phyloP scores from a whole-genome alignment of 2,888 invertebrate species.

The Polylopha cassiicola region DNA sequence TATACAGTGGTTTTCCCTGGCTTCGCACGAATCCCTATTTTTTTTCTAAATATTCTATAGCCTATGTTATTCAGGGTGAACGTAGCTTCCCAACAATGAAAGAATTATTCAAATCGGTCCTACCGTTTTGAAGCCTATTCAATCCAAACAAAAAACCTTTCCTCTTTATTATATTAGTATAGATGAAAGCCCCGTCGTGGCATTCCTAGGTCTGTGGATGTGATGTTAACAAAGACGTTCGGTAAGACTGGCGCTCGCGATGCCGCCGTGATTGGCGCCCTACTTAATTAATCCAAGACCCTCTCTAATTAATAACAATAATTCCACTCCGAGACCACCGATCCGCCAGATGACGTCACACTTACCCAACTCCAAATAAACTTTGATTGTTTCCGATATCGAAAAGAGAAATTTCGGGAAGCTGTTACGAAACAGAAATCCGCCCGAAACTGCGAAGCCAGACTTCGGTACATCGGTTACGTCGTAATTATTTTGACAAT shows the following conservation, averaged over 20 bases:
- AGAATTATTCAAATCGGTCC: too few relatives aligned
- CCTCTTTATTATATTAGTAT: neutral
- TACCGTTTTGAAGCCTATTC: too few relatives aligned
- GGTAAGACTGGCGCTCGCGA: slow-evolving; percentile 57
- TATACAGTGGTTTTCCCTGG: too few relatives aligned
- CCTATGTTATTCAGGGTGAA: too few relatives aligned
- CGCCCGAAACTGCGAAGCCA: slow-evolving; percentile 21
- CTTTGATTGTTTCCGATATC: slow-evolving; percentile 45
- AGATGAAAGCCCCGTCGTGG: slow-evolving; percentile 27
- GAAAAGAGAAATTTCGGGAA: slow-evolving; percentile 23
- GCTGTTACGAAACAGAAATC: slow-evolving; percentile 10
- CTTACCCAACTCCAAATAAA: slow-evolving; percentile 34
- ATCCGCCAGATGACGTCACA: slow-evolving; percentile 66
- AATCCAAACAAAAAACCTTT: too few relatives aligned
- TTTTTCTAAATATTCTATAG: too few relatives aligned
- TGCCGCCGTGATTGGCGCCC: slow-evolving; percentile 71
- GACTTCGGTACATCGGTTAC: slow-evolving; percentile 6
- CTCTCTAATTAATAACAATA: slow-evolving; percentile 76
- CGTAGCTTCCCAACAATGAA: too few relatives aligned
- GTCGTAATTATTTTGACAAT: slow-evolving; percentile 54
- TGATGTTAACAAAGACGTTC: slow-evolving; percentile 73
- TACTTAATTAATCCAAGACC: slow-evolving; percentile 72
- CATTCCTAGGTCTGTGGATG: slow-evolving; percentile 35
- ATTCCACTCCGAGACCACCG: slow-evolving; percentile 55
- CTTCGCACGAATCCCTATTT: too few relatives aligned